Evolutionary conservation across 2,113 vertebrate genomes (phyloP).

Genomic region (Jacana jacana): DNA sequence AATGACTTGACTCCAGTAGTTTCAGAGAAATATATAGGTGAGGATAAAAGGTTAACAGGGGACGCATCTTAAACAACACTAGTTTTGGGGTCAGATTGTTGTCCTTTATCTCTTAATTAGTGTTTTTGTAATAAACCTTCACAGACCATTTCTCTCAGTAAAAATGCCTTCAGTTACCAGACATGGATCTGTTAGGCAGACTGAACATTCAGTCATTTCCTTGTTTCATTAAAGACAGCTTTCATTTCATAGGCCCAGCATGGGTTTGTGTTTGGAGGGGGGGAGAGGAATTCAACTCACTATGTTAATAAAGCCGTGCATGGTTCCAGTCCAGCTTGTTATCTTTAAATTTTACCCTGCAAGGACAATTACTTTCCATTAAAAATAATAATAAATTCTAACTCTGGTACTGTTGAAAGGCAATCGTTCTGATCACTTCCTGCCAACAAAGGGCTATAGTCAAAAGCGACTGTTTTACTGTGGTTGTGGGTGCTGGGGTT

Average conservation of each 20-base stretch:
- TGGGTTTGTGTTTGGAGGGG: background rate
- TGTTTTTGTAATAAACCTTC: slow-evolving; percentile 14
- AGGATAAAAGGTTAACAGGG: background rate
- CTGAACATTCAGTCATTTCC: slow-evolving; percentile 19
- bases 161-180: slow-evolving; percentile 13
- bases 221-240: slow-evolving; percentile 41
- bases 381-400: background rate
- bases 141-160: slow-evolving; percentile 35
- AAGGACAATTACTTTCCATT: slow-evolving; percentile 38
- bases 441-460: background rate
- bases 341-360: slow-evolving; percentile 22
- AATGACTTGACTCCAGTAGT: background rate
- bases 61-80: background rate
- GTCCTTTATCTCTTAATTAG: background rate
- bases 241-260: slow-evolving; percentile 42
- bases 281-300: background rate
- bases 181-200: background rate
- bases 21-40: background rate
- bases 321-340: slow-evolving; percentile 3
- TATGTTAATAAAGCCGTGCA: background rate
- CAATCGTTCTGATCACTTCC: background rate
- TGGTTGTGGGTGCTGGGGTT: background rate
- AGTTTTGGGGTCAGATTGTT: background rate
- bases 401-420: background rate
- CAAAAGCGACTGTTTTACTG: background rate